Percentiles rank a stretch among this genome's conserved stretches.
These are phyloP conservation scores for Eupithecia inturbata DNA, from an alignment of 2,888 invertebrate genomes.

Conservation along the genomic window DNA sequence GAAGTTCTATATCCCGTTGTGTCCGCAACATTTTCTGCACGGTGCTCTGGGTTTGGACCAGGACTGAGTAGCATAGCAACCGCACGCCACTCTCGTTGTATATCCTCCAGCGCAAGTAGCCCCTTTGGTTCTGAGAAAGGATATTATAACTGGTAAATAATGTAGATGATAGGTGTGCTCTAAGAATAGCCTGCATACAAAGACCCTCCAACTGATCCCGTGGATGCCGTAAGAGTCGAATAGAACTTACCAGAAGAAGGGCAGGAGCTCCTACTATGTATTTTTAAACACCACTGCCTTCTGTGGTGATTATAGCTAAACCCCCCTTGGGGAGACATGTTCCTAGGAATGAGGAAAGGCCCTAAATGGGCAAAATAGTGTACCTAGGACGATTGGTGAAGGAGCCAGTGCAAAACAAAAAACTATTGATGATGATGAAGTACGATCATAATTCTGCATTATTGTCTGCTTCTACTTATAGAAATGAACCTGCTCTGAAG, in stretches of 20 bases:
- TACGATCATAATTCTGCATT: not conserved
- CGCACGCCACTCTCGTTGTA: slow-evolving; percentile 63
- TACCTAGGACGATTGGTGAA: not conserved
- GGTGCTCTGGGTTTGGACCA: slow-evolving; percentile 70
- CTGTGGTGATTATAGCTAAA: not conserved
- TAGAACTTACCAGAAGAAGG: not conserved
- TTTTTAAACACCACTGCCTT: not conserved
- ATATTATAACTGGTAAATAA: not conserved
- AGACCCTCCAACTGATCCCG: not conserved
- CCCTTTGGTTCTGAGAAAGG: slow-evolving; percentile 68
- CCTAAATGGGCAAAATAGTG: not conserved
- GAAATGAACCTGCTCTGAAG: not conserved
- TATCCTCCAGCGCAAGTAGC: slow-evolving; percentile 68
- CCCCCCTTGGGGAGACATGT: not conserved
- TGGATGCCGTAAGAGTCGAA: no score
- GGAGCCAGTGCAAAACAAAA: not conserved
- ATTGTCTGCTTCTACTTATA: not conserved
- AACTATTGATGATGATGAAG: not conserved
- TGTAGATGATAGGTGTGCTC: not conserved
- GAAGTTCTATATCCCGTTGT: slow-evolving; percentile 41
- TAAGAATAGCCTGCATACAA: not conserved
- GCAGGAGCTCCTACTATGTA: not conserved
- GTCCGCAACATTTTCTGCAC: slow-evolving; percentile 57
- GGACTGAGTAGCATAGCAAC: slow-evolving; percentile 71
- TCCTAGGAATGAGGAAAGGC: no score